Base-by-base conservation (phyloP, 2,888 invertebrate genomes). In the Eurytoma adleriae region DNA sequence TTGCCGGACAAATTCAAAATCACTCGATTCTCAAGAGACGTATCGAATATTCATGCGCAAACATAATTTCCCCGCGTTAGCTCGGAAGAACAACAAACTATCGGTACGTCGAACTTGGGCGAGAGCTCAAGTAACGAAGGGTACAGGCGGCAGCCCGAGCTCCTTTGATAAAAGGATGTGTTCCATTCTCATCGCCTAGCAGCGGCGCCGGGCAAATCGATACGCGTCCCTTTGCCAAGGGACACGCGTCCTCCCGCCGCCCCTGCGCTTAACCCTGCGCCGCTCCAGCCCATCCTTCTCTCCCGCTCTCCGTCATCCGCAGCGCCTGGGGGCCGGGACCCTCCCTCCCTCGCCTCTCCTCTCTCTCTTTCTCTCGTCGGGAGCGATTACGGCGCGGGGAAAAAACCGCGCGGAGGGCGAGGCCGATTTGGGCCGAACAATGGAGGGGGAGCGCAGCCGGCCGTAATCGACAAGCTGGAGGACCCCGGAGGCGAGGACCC, bases 181-280 rank as follows among this genome's bases (percentile, higher is more conserved):
- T 64, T 40, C 40, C 48, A 64, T 64, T 64, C 64, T 64, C 64
- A 64, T 64, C 64, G 64, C 10, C 48, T 18, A 40, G 18, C 64
- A 3, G 30, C 40, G 64, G 16, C 54, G 54, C 16, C 54, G n/a
- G 40, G 69, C 69, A 40, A 70, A 70, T 70, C 69, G 69, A 70
- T 70, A 70, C 57, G 57, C 69, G 20, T 70, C 57, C 69, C 18
- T 40, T 40, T n/a, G 72, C 62, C 54, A 64, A 64, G 72, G 72
- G 72, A 62, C 72, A 62, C 72, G 12, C 57, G 27, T 48, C 64
- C 48, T 64, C 40, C 18, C 13, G 30, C 52, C 62, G 54, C 72
- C 72, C 72, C 72, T 72, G 52, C 30, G 64, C 20, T 72, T 62
- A 72, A 72, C 59, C 71, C 69, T 30, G 69, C 69, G 13, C 13